Base-by-base conservation (phyloP, 2,113 vertebrate species). In the Podilymbus podiceps region DNA sequence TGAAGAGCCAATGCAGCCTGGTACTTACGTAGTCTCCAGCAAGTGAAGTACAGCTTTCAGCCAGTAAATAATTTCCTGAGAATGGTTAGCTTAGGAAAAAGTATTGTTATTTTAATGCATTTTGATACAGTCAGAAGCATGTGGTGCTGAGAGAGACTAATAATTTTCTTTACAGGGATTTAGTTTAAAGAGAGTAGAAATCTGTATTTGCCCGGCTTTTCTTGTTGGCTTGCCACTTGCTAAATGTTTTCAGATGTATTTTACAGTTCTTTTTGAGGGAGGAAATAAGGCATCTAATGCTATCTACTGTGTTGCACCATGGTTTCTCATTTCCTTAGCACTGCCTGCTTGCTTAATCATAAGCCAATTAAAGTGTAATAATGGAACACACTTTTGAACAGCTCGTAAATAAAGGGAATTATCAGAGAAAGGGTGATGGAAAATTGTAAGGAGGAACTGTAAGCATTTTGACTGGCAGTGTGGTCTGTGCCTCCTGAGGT, bases 361-460 rank as follows among this genome's bases (percentile, higher is more conserved):
- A 94, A 97, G 49, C 77, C 79, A 96, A 79, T 96, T 97, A 80
- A 90, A 89, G 66, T 75, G 28, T 79, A 95, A 91, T 87, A 93
- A 94, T 6, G 38, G 74, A 96, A 92, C 30, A 55, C 42, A 16
- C 52, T 94, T 95, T 64, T 92, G 77, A 93, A 95, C 89, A 66
- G 62, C 92, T 85, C 79, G 92, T 75, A 91, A 81, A 83, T 78
- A 67, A 89, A 69, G 59, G 42, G 67, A 60, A 58, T 90, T 85
- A 58, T 56, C 14, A 46, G 53, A 80, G 80, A 74, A 28, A 44
- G 58, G 23, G 6, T 28, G 9, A 20, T 31, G 35, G 38, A 44
- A 76, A 77, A 85, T 24, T 20, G 58, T 6, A 11, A 64, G 25
- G 69, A 81, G 28, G 31, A 78, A 15, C 28, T 31, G 42, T 27